Percentiles rank a stretch among this genome's conserved stretches.
phyloP scores from a whole-genome alignment of 2,797 vertebrate species.

The Arctocebus calabarensis region DNA sequence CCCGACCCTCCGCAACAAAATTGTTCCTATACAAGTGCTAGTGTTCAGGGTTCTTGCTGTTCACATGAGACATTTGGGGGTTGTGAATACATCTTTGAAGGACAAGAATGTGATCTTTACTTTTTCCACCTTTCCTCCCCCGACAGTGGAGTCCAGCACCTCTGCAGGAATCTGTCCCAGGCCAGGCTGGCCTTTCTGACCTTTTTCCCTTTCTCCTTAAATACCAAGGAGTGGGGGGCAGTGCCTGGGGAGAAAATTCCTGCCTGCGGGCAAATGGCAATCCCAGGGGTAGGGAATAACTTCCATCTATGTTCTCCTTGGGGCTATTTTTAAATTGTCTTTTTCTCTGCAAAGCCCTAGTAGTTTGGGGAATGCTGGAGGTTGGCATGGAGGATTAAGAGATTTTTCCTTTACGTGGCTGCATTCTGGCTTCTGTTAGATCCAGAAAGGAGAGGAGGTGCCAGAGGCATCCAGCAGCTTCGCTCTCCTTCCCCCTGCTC shows the following conservation, averaged over 20 bases:
- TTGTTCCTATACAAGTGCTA: background rate
- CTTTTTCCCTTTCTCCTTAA: background rate
- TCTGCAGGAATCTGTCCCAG: background rate
- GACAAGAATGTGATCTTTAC: background rate
- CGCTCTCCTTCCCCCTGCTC: background rate
- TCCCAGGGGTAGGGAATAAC: background rate
- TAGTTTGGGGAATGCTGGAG: constrained; percentile 77
- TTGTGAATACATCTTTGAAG: background rate
- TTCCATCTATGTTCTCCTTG: background rate
- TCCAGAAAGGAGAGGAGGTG: background rate
- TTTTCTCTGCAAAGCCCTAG: background rate
- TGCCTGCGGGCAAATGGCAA: background rate
- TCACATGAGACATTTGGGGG: background rate
- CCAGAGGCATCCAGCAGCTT: constrained; percentile 49
- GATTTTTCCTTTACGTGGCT: constrained; percentile 70
- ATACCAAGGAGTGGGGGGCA: background rate
- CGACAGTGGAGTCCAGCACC: background rate
- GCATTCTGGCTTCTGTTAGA: background rate
- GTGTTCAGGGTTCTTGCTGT: background rate
- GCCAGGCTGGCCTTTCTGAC: background rate
- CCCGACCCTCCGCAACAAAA: background rate
- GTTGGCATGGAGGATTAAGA: constrained; percentile 77
- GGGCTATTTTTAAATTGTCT: constrained; percentile 62
- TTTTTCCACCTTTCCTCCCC: background rate
- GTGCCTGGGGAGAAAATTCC: background rate